A percentile compares a stretch with the other conserved stretches of the same genome.
These are phyloP conservation scores for Baronia brevicornis DNA, from an alignment of 2,888 invertebrate species.

Conservation along the genomic window DNA sequence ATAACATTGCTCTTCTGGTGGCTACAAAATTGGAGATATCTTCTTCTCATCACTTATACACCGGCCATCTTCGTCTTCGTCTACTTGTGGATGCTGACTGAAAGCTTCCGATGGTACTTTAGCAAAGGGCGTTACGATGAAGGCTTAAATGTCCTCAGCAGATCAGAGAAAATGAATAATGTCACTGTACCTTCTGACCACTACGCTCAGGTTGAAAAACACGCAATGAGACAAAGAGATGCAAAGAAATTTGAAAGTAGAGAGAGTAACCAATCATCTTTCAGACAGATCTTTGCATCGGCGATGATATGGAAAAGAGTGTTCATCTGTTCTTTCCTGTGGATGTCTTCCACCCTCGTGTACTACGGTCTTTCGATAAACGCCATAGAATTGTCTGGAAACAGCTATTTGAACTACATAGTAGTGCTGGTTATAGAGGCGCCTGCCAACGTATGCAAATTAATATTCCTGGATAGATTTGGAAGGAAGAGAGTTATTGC, in stretches of 20 bases:
- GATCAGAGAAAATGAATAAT: conserved; percentile 78
- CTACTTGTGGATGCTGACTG: conserved; percentile 59
- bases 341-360: conserved; percentile 85
- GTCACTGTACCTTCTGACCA: conserved; percentile 63
- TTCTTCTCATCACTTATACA: conserved; percentile 61
- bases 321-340: conserved; percentile 82
- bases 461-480: conserved; percentile 77
- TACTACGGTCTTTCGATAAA: conserved; percentile 88
- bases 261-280: conserved; percentile 50
- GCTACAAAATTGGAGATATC: conserved; percentile 62
- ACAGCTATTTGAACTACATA: conserved; percentile 86
- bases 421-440: conserved; percentile 79
- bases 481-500: conserved; percentile 80
- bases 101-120: conserved; percentile 65
- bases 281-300: conserved; percentile 58
- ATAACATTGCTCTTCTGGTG: conserved; percentile 63
- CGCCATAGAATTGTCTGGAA: conserved; percentile 83
- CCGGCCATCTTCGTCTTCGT: conserved; percentile 54
- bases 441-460: conserved; percentile 82
- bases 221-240: conserved; percentile 56
- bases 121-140: conserved; percentile 80
- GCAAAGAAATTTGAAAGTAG: conserved; percentile 49
- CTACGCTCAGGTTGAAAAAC: conserved; percentile 59
- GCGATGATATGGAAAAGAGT: conserved; percentile 75
- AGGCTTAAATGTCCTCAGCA: conserved; percentile 75